Base-by-base conservation (phyloP, 2,797 vertebrate species). In the Serranus cabrilla region DNA sequence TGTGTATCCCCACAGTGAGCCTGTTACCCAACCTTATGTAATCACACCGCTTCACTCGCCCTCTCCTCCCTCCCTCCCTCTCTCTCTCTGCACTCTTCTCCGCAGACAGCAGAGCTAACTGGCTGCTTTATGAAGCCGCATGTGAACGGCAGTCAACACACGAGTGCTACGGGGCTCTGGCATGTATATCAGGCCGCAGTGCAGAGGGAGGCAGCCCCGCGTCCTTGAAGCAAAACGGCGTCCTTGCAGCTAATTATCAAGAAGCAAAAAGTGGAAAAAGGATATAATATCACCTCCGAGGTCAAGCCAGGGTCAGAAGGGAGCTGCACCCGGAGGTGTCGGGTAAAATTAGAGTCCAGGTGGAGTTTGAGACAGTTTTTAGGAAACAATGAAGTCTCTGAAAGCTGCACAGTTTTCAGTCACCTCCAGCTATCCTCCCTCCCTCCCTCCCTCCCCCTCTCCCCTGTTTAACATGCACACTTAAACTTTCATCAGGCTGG, bases 401-500 rank as follows among this genome's bases (percentile, higher is more conserved):
- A 21, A 25, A 65, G 16, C 7, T 57, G 18, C 13, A 16, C 42
- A 11, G n/a, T 23, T 42, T 14, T 11, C 34, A 39, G 40, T 78
- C 71, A 57, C 84, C 72, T 74, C 52, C 76, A 57, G 65, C 68
- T 46, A 25, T 45, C 42, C 62, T 42, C 13, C 65, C 21, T 25
- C 59, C 37, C 3, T n/a, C 14, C 21, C 25, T 16, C 7, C 27
- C n/a, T 16, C 68, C 10, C 37, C 4, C 18, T 31, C 64, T 55
- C 50, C 60, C 71, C 81, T 91, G 76, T 85, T 92, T 92, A 88
- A 85, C 78, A 90, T 91, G 87, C 84, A 80, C 78, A 80, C 81
- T 89, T 88, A 92, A 91, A 89, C 90, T 92, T 92, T 90, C 86
- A 92, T 93, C 91, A 89, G 74, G 77, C 75, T 91, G 78, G 83